Evolutionary conservation across 1,140 invertebrate species (phyloP).

Genomic region (Zaprionus tsacasi): DNA sequence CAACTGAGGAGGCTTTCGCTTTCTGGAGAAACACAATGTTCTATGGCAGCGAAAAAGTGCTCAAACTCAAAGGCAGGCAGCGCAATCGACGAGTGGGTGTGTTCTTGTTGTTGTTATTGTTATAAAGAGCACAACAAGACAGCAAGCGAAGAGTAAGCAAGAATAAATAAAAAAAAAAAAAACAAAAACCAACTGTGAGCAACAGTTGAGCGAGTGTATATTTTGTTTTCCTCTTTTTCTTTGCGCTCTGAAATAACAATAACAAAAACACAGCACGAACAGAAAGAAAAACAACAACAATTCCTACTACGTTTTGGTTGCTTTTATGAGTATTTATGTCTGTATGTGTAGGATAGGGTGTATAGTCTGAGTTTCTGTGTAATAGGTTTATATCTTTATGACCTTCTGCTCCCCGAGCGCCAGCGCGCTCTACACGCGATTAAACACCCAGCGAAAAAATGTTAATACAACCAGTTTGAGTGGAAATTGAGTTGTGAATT

Average conservation of each 20-base stretch:
- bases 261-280: conserved; percentile 5
- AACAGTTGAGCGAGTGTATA: conserved; percentile 48
- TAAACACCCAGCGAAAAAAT: conserved; percentile 55
- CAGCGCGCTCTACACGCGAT: conserved; percentile 57
- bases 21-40: conserved; percentile 60
- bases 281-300: conserved; percentile 7
- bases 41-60: background rate
- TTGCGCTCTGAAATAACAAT: conserved; percentile 39
- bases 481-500: background rate
- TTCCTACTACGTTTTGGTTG: conserved; percentile 39
- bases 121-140: conserved; percentile 27
- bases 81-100: conserved; percentile 9
- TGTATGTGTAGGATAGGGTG: background rate
- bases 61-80: conserved; percentile 21
- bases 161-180: conserved; percentile 44
- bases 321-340: conserved; percentile 31
- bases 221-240: background rate
- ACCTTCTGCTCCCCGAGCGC: conserved; percentile 25
- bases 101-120: conserved; percentile 15
- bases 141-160: conserved; percentile 48
- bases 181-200: conserved; percentile 42
- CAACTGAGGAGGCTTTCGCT: conserved; percentile 68
- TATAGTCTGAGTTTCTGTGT: conserved; percentile 15
- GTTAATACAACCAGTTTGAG: conserved; percentile 33
- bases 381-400: conserved; percentile 78